Evolutionary conservation across 2,888 invertebrate species (phyloP).

Genomic region (Chydorus sphaericus): DNA sequence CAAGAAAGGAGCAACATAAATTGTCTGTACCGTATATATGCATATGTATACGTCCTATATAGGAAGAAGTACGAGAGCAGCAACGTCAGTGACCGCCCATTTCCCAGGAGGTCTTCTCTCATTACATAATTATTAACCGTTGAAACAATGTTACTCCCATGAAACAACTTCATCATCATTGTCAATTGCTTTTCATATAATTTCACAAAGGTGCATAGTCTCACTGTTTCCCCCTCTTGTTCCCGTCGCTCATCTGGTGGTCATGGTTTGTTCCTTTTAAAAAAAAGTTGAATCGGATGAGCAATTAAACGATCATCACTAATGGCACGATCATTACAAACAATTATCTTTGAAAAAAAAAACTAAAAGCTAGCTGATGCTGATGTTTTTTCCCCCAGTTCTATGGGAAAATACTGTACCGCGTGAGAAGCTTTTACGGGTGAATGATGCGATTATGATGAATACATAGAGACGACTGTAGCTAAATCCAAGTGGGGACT

Average conservation of each 20-base stretch:
- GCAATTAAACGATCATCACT: not conserved
- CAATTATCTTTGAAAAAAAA: no score
- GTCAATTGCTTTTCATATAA: not conserved
- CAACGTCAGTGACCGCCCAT: not conserved
- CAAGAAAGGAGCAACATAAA: not conserved
- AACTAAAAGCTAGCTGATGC: no score
- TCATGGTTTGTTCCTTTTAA: not conserved
- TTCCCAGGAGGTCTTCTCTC: not conserved
- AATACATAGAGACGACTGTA: no score
- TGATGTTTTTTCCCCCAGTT: no score
- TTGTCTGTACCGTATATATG: no score
- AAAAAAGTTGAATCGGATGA: not conserved
- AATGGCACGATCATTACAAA: conserved; percentile 6
- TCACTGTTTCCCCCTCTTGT: not conserved
- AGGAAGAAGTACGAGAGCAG: no score
- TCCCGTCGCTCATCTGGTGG: not conserved
- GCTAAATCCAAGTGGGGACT: no score
- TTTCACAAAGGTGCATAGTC: not conserved
- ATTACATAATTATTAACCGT: not conserved
- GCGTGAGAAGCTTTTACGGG: no score
- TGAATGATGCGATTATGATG: no score
- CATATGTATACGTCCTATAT: no score
- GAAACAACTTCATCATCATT: not conserved
- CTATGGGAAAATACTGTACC: no score
- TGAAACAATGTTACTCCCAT: not conserved